Evolutionary conservation across 2,888 invertebrate genomes (phyloP), one percentile per base, ranked within the genome.

Genomic region (Drosophila flavopinicola): DNA sequence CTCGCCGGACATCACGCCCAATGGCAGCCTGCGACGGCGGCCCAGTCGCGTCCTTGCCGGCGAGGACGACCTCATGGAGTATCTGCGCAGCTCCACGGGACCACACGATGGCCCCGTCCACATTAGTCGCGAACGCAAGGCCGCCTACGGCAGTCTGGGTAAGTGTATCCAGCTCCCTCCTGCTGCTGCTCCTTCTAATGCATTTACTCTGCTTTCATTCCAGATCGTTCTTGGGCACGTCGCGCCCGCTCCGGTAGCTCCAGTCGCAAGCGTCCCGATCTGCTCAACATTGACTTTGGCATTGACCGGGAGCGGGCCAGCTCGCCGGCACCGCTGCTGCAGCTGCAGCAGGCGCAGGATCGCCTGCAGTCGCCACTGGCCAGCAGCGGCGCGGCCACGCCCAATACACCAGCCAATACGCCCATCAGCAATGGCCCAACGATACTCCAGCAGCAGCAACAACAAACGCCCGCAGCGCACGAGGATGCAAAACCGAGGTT

Each of bases 181-280:
- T 17, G 1, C 5, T 6, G 1, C 30, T 35, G 11, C 17, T 25
- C n/a, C 2, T 13, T 5, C 7, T 13, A 1, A 2, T 27, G 4
- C 13, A 10, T 4, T n/a, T 24, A 3, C 9, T 5, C 5, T 10
- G 0, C 7, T 38, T 1, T 10, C 6, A 3, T 9, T 3, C 0
- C 11, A 94, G 97, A 97, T 92, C 95, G 97, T 2, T 97, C 97
- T 1, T 97, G 97, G 96, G 96, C 96, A 0, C 93, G 97, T 0
- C 94, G 96, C 79, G 94, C 94, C 0, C 92, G 95, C 71, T 89
- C 91, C 1, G 95, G 95, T 17, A 94, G 94, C 47, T 93, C 95
- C 0, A 92, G 93, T 6, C 93, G 95, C 57, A 95, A 96, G 72
- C 93, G 96, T n/a, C 95, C 97, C 1, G 96, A 96, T 75, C 91